Evolutionary conservation across 2,888 invertebrate genomes (phyloP).

Genomic region (Zygogramma bicolorata): DNA sequence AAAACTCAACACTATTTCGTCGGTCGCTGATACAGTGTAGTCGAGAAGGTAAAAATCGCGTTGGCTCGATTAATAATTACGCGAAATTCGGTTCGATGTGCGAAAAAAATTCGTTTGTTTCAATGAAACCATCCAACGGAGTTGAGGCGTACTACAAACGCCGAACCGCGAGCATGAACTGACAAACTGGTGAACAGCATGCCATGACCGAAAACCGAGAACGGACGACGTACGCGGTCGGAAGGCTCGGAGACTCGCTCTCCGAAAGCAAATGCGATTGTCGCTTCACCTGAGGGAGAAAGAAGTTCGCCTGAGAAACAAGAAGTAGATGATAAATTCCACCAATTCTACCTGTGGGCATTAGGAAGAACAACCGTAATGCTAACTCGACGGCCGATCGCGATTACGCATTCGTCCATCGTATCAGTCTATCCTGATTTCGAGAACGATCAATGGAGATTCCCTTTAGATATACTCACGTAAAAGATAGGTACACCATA

Average conservation of each 20-base stretch:
- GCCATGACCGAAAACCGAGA: conserved; percentile 60
- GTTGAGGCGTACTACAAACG: conserved; percentile 34
- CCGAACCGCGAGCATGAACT: conserved; percentile 57
- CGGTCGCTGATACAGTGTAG: conserved; percentile 42
- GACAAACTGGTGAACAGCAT: conserved; percentile 58
- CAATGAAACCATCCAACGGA: conserved; percentile 42
- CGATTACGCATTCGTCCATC: conserved; percentile 18
- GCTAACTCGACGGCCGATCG: conserved; percentile 26
- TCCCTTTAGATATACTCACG: neutral
- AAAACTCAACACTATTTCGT: conserved; percentile 45
- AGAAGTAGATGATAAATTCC: conserved; percentile 23
- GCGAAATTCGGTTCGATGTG: conserved; percentile 42
- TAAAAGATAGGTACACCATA: neutral
- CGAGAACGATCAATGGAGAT: neutral
- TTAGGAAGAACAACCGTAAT: conserved; percentile 23
- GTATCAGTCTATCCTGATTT: neutral
- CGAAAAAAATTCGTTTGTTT: conserved; percentile 48
- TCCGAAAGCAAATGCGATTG: conserved; percentile 52
- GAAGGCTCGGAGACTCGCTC: conserved; percentile 28
- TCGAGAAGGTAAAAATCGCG: conserved; percentile 47
- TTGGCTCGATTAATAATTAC: conserved; percentile 42
- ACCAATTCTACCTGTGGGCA: conserved; percentile 38
- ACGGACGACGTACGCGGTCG: conserved; percentile 41
- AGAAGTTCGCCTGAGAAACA: conserved; percentile 30
- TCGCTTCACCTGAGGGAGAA: conserved; percentile 50